phyloP scores from a whole-genome alignment of 2,888 invertebrate genomes.

The Scaptomyza tumidula region DNA sequence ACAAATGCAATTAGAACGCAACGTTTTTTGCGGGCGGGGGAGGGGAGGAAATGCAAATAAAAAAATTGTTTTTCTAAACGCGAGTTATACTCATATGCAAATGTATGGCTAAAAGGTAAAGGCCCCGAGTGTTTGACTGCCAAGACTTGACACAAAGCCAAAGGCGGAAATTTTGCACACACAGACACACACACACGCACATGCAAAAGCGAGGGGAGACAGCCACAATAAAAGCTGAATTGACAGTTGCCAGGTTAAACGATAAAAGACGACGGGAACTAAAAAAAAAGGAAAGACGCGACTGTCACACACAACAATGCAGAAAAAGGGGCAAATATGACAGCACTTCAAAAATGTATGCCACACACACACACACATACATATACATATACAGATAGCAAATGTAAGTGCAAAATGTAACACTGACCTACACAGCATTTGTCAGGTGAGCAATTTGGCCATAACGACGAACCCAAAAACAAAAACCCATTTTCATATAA shows the following conservation, averaged over 20 bases:
- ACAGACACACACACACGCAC: slow-evolving; percentile 25
- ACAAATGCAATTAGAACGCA: slow-evolving; percentile 51
- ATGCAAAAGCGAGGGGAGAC: background rate
- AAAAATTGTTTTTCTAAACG: slow-evolving; percentile 8
- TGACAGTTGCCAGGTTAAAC: slow-evolving; percentile 59
- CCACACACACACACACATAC: slow-evolving; percentile 51
- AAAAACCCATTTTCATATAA: background rate
- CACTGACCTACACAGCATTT: slow-evolving; percentile 70
- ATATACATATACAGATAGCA: background rate
- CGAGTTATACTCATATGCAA: slow-evolving; percentile 53
- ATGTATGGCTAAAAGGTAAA: slow-evolving; percentile 50
- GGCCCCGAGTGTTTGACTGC: slow-evolving; percentile 44
- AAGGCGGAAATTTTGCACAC: slow-evolving; percentile 65
- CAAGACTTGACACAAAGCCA: slow-evolving; percentile 72
- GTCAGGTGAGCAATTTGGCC: slow-evolving; percentile 53
- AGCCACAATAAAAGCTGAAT: slow-evolving; percentile 56
- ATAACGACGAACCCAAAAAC: slow-evolving; percentile 10
- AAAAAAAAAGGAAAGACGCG: slow-evolving; percentile 12
- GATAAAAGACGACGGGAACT: slow-evolving; percentile 33
- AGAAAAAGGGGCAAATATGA: slow-evolving; percentile 36
- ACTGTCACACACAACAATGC: slow-evolving; percentile 20
- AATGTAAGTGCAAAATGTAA: slow-evolving; percentile 46
- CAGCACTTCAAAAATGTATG: slow-evolving; percentile 63
- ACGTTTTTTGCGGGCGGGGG: slow-evolving; percentile 3
- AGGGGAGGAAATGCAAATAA: background rate